phyloP scores from a whole-genome alignment of 2,113 vertebrate genomes.

The Halcyon malimbica region DNA sequence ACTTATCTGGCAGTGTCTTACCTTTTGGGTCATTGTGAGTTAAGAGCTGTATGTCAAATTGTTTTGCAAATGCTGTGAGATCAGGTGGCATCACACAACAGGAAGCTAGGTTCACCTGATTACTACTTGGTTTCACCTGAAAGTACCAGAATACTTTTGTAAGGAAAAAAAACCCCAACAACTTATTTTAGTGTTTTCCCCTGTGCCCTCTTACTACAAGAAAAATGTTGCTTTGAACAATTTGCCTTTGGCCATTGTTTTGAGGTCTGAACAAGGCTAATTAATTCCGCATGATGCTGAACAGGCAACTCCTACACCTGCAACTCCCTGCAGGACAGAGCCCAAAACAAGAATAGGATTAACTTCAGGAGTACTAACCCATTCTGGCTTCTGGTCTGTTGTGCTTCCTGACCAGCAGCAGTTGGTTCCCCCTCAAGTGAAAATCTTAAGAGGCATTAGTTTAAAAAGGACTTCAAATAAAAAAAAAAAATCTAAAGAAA shows the following conservation, averaged over 20 bases:
- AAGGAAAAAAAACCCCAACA: neutral
- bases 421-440: neutral
- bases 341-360: neutral
- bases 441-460: neutral
- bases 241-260: neutral
- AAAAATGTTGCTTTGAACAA: neutral
- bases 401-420: neutral
- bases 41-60: constrained; percentile 95
- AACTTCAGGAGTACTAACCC: neutral
- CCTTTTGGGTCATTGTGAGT: constrained; percentile 98
- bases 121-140: constrained; percentile 97
- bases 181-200: neutral
- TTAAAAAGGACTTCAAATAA: neutral
- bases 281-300: neutral
- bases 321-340: neutral
- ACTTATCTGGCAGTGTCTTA: constrained; percentile 51
- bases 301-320: neutral
- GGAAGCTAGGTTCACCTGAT: constrained; percentile 97
- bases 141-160: neutral
- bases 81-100: constrained; percentile 99
- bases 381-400: neutral
- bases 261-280: neutral
- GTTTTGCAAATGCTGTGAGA: constrained; percentile 95
- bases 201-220: neutral
- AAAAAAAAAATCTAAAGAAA: neutral